A percentile compares a stretch with the other conserved stretches of the same genome.
Evolutionary conservation across 2,113 vertebrate species (phyloP).

Genomic region (Lophotis ruficrista): DNA sequence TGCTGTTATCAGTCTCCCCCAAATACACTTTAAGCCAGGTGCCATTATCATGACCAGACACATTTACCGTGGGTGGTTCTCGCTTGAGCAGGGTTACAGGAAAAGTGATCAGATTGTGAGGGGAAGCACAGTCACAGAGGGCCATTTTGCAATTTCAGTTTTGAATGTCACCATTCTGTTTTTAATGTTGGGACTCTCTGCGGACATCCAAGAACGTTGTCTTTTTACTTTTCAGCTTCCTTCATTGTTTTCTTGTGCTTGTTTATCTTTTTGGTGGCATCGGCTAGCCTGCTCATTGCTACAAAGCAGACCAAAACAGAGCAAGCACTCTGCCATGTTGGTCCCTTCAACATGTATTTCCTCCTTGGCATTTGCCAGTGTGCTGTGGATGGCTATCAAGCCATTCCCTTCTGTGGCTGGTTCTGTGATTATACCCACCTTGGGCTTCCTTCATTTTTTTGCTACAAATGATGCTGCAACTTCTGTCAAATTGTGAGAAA

Average conservation of each 20-base stretch:
- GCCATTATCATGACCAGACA: too few species aligned
- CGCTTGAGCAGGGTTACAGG: too few species aligned
- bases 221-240: neutral
- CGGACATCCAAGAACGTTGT: neutral
- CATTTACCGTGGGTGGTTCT: too few species aligned
- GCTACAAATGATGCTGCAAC: neutral
- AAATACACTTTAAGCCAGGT: too few species aligned
- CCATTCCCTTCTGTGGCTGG: neutral
- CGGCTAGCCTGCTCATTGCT: neutral
- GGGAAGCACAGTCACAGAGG: neutral
- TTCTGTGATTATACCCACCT: neutral
- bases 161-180: neutral
- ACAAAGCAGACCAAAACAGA: accelerated
- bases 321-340: neutral
- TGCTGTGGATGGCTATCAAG: neutral
- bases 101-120: too few species aligned
- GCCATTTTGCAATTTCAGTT: neutral
- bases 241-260: accelerated
- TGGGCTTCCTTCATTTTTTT: neutral
- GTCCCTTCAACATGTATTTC: neutral
- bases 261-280: neutral
- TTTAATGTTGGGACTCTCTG: neutral
- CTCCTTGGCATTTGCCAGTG: neutral
- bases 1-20: too few species aligned
- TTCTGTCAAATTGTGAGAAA: neutral